Conservation (phyloP, 2,888 invertebrate genomes). For the Tipula unca region DNA sequence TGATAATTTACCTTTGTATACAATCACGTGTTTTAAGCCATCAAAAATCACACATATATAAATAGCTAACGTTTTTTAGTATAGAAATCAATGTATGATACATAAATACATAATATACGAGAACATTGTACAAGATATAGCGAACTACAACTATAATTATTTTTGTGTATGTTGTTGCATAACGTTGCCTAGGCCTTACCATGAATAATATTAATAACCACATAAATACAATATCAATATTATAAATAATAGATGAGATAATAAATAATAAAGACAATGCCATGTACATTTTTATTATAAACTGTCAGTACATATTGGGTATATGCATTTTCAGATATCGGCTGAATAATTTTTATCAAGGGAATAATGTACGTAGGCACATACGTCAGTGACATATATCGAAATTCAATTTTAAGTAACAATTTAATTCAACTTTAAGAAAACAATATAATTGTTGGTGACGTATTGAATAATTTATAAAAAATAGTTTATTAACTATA, state of each 20-base stretch:
- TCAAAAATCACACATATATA: not conserved
- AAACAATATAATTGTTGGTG: not conserved
- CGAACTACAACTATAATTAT: not conserved
- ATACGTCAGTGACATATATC: not conserved
- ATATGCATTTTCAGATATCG: not conserved
- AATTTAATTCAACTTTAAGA: not conserved
- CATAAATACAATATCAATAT: not conserved
- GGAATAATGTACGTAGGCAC: too few relatives aligned
- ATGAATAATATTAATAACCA: not conserved
- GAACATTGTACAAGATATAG: too few relatives aligned
- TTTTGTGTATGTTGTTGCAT: not conserved
- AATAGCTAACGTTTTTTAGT: not conserved
- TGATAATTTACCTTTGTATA: not conserved
- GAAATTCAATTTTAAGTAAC: not conserved
- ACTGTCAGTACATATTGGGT: not conserved
- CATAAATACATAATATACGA: not conserved
- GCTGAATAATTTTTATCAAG: too few relatives aligned
- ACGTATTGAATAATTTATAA: not conserved
- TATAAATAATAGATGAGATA: not conserved
- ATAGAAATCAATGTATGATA: not conserved
- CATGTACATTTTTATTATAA: not conserved
- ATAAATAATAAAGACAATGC: not conserved
- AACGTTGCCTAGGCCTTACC: not conserved
- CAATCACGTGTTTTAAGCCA: not conserved
- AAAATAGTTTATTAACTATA: not conserved